A percentile compares a stretch with the other conserved stretches of the same genome.
Conservation (phyloP, 2,797 vertebrate genomes). For the Heliangelus exortis region DNA sequence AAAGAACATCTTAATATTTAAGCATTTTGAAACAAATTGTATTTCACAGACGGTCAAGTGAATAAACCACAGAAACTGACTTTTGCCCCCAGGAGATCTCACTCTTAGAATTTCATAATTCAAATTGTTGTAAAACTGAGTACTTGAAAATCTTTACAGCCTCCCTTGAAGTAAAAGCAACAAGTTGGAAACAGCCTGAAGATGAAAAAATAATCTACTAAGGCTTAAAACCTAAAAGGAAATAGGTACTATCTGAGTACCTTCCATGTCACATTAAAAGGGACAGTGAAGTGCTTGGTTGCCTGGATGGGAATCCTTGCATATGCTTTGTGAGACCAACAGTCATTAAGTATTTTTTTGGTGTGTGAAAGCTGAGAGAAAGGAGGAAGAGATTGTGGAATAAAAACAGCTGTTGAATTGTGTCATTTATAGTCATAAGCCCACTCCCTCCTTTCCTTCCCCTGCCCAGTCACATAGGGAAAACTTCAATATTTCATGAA, state of each 20-base stretch:
- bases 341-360: background rate
- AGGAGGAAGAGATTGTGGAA: background rate
- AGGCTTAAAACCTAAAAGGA: background rate
- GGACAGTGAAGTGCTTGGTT: background rate
- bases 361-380: background rate
- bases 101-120: background rate
- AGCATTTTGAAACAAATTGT: conserved; percentile 37
- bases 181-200: background rate
- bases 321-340: background rate
- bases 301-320: background rate
- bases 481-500: background rate
- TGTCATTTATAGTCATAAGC: background rate
- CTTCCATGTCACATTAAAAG: background rate
- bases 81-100: background rate
- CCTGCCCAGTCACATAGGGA: background rate
- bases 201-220: background rate
- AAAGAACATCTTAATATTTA: conserved; percentile 45
- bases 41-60: background rate
- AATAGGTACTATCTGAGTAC: background rate
- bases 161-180: background rate
- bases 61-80: background rate
- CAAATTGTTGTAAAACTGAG: background rate
- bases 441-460: too few relatives aligned
- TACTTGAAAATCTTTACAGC: background rate
- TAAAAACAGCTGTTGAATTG: background rate